A percentile compares a stretch with the other conserved stretches of the same genome.
phyloP scores from a whole-genome alignment of 2,797 vertebrate species.

The Protonibea diacanthus region DNA sequence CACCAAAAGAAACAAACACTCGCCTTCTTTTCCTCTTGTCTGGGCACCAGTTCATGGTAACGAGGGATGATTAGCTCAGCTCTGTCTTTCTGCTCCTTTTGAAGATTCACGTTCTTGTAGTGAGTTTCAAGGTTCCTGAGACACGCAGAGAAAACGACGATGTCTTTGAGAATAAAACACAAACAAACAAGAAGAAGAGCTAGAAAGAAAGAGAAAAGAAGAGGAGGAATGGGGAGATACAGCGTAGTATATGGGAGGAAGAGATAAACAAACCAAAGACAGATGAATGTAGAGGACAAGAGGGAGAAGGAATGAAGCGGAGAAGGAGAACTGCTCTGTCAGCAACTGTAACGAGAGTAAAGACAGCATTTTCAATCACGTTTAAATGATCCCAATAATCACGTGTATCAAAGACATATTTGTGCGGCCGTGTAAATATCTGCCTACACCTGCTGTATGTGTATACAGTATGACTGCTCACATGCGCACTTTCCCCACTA shows the following conservation, averaged over 20 bases:
- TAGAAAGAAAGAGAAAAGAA: slow-evolving; percentile 20
- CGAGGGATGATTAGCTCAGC: slow-evolving; percentile 81
- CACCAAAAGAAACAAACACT: slow-evolving; percentile 34
- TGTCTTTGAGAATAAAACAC: slow-evolving; percentile 29
- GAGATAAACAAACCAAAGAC: slow-evolving; percentile 27
- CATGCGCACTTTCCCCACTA: slow-evolving; percentile 17
- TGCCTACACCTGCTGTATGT: background rate
- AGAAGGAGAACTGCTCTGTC: background rate
- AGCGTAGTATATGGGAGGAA: slow-evolving; percentile 11
- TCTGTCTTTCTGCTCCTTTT: slow-evolving; percentile 78
- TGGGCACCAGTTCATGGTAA: slow-evolving; percentile 82
- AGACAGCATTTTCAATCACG: slow-evolving; percentile 6
- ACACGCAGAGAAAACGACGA: slow-evolving; percentile 36
- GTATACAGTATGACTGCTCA: slow-evolving; percentile 30
- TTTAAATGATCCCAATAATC: slow-evolving; percentile 17
- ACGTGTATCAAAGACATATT: background rate
- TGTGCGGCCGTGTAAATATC: slow-evolving; percentile 1
- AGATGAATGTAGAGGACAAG: background rate
- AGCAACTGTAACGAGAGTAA: slow-evolving; percentile 1
- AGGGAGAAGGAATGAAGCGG: background rate
- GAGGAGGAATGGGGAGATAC: background rate
- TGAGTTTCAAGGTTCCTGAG: slow-evolving; percentile 76
- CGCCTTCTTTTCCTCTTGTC: slow-evolving; percentile 81
- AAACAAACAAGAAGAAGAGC: slow-evolving; percentile 15
- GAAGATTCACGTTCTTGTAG: slow-evolving; percentile 88